Percentiles rank a stretch among this genome's conserved stretches.
Conservation (phyloP, 2,797 vertebrate genomes). For the Dermochelys coriacea region DNA sequence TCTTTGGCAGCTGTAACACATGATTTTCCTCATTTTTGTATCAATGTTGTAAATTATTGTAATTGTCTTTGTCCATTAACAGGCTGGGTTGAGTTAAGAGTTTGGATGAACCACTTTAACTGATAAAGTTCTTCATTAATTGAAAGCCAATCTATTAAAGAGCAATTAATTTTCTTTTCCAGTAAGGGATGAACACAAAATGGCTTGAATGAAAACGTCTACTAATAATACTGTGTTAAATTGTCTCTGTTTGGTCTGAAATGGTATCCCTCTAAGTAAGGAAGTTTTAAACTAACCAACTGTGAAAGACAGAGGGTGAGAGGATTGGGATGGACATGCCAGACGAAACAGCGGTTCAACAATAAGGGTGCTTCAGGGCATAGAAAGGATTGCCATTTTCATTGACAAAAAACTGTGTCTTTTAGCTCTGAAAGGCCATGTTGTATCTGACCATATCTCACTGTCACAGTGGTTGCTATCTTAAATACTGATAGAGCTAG, state of each 20-base stretch:
- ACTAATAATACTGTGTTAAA: neutral
- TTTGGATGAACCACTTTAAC: neutral
- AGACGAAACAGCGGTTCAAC: neutral
- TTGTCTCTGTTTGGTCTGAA: neutral
- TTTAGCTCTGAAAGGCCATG: neutral
- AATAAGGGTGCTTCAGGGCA: neutral
- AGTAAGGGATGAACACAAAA: neutral
- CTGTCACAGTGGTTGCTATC: conserved; percentile 44
- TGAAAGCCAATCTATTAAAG: neutral
- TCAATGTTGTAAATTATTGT: neutral
- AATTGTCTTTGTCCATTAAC: neutral
- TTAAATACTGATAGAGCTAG: conserved; percentile 20
- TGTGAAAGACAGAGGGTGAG: neutral
- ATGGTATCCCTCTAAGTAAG: neutral
- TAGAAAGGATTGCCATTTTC: neutral
- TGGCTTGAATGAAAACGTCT: neutral
- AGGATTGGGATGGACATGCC: neutral
- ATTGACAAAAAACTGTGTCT: neutral
- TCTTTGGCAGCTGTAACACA: neutral
- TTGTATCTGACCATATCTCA: neutral
- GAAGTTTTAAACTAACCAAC: neutral
- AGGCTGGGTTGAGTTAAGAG: neutral
- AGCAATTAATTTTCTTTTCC: neutral
- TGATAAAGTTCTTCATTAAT: neutral
- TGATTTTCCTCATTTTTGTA: conserved; percentile 10